Base-by-base conservation (phyloP, 1,140 invertebrate genomes). In the Orussus abietinus region DNA sequence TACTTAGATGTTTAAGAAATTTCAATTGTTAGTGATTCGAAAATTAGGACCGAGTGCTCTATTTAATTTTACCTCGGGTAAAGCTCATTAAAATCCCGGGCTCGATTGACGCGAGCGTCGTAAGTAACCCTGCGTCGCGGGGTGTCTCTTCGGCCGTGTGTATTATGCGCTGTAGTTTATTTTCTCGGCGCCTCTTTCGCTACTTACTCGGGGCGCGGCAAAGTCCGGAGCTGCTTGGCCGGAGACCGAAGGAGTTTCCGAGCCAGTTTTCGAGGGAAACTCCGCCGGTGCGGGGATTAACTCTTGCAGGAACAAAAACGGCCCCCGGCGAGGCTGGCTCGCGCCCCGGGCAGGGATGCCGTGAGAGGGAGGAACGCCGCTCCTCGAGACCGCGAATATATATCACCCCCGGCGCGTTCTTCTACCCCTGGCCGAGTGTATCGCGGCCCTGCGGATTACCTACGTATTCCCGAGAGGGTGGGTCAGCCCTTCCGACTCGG, bases 161-260 rank as follows among this genome's bases (percentile, higher is more conserved):
- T 42, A 55, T 55, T 57, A 58, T 51, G 43, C 51, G 31, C 46
- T 35, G 42, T 47, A 49, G 53, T 60, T 60, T 62, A 62, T 59
- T 56, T 59, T 53, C 50, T 45, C 35, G 21, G 34, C 35, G 34
- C 41, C 45, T 53, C 49, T 55, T 55, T 58, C 42, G 33, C 44
- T 38, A 38, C 37, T 38, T 38, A 38, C 25, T 38, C 10, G 2
- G 1, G 15, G 25, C 25, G 22, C 10, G 21, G 25, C 37, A 38
- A 36, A 38, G 37, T 38, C 37, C 15, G 7, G 7, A 22, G 20
- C n/a, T 21, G n/a, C 26, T 22, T 34, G 17, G n/a, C 12, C 11
- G 31, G 5, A 28, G 30, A 39, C 39, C 45, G 39, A 51, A 42
- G 33, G 32, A 55, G 47, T 59, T 55, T 40, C 39, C 20, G n/a